Percentiles rank a stretch among this genome's conserved stretches.
These are phyloP conservation scores for Torymus tubicola DNA, from an alignment of 2,888 invertebrate genomes.

Conservation along the genomic window DNA sequence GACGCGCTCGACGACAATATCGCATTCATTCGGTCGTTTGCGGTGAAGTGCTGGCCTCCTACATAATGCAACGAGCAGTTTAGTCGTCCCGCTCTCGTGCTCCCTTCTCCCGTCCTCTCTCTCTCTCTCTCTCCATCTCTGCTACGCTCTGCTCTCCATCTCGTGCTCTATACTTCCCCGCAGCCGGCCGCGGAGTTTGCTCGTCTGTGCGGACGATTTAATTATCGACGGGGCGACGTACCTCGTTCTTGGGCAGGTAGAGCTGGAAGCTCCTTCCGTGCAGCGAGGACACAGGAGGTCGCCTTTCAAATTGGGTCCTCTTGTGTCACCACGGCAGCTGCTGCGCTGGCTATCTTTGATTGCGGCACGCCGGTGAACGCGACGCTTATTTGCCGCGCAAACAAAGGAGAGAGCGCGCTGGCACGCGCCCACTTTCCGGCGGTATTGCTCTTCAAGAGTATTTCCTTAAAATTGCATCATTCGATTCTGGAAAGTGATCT, in stretches of 20 bases:
- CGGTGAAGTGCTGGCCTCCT: slow-evolving; percentile 44
- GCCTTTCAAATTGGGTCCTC: slow-evolving; percentile 36
- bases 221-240: slow-evolving; percentile 19
- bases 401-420: background rate
- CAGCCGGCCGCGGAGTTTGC: background rate
- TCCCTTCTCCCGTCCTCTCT: background rate
- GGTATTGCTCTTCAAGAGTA: background rate
- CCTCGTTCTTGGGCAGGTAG: background rate
- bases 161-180: background rate
- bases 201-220: slow-evolving; percentile 38
- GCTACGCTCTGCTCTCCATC: background rate
- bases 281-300: slow-evolving; percentile 6
- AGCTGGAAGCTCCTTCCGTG: background rate
- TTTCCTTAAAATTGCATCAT: too few relatives aligned
- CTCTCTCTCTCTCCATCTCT: background rate
- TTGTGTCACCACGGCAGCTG: background rate
- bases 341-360: slow-evolving; percentile 29
- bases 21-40: slow-evolving; percentile 64
- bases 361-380: background rate
- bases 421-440: background rate
- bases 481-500: too few relatives aligned
- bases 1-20: slow-evolving; percentile 64
- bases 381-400: slow-evolving; percentile 30
- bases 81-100: background rate
- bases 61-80: slow-evolving; percentile 63